Base-by-base conservation (phyloP, 2,888 invertebrate genomes). In the Andrena haemorrhoa region DNA sequence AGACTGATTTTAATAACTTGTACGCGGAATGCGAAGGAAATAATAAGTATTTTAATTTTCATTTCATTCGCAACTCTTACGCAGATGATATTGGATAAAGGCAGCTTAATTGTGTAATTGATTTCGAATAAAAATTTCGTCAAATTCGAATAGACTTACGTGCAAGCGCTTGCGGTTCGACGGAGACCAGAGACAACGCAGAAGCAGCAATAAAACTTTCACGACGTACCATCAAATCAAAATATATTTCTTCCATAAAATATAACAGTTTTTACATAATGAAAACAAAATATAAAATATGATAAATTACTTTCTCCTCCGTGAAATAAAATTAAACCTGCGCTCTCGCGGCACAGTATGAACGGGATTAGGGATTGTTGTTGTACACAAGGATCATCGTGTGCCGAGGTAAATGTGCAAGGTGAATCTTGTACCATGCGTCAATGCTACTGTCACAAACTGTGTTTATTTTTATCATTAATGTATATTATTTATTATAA, bases 401-500 rank as follows among this genome's bases (percentile, higher is more conserved):
- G 41, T 35, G 41, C 53, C n/a, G 35, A 72, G 70, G 58, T 74
- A 53, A 61, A 73, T 61, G 26, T 53, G 65, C 53, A 66, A 65
- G 73, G 79, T 72, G 75, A 84, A 82, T 78, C 71, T 53, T 75
- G 63, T 78, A 64, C 78, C 81, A 80, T 79, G 74, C 80, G 82
- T 81, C 82, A 75, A 88, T 85, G 72, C 87, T 90, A 90, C 88
- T 89, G 86, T 89, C 90, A 91, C 89, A 90, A 91, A 91, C 90
- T 91, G 91, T 88, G 81, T 91, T 92, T 91, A 92, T 92, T 92
- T 91, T 92, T 91, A 91, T 93, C 93, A 93, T 92, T 93, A 93
- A 92, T 93, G 93, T 93, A 91, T 93, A 93, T 92, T 92, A 93
- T 93, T 93, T 92, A 93, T 93, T 93, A 93, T 93, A 93, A 93